These are phyloP conservation scores for Tuta absoluta DNA, from an alignment of 2,888 invertebrate genomes.

Conservation along the genomic window DNA sequence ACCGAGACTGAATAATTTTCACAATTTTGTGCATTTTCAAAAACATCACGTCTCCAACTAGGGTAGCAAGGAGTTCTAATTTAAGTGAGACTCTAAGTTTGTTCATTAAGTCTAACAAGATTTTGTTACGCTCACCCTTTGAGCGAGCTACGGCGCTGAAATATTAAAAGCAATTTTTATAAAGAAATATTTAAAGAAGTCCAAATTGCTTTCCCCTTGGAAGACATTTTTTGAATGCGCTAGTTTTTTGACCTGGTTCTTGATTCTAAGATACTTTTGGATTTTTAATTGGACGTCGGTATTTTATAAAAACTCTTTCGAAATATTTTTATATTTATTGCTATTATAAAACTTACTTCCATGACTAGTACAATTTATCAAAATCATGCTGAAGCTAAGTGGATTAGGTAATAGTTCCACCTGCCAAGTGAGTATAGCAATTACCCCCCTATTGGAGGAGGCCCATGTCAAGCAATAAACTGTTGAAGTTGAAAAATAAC, in stretches of 20 bases:
- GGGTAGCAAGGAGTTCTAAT: constrained; percentile 56
- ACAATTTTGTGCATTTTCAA: constrained; percentile 20
- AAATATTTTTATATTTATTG: not conserved
- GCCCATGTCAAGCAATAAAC: too few relatives aligned
- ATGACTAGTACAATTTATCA: too few relatives aligned
- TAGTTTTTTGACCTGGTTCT: not conserved
- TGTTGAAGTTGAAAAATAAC: too few relatives aligned
- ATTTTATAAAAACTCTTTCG: not conserved
- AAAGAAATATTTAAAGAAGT: constrained; percentile 34
- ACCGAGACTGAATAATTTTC: not conserved
- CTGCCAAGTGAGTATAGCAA: too few relatives aligned
- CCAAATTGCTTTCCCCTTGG: constrained; percentile 17
- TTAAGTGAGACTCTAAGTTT: constrained; percentile 70
- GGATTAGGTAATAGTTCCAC: too few relatives aligned
- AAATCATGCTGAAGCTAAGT: too few relatives aligned
- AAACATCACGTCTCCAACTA: constrained; percentile 31
- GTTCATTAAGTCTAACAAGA: constrained; percentile 77
- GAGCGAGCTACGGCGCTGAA: constrained; percentile 52
- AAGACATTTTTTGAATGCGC: constrained; percentile 4
- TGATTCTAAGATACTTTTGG: not conserved
- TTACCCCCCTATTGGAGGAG: too few relatives aligned
- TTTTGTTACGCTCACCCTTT: constrained; percentile 67
- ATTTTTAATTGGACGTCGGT: constrained; percentile 15
- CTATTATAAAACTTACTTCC: too few relatives aligned
- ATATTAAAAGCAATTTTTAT: constrained; percentile 58